Evolutionary conservation across 1,140 invertebrate species (phyloP).

Genomic region (Pseudomyrmex cubaensis): DNA sequence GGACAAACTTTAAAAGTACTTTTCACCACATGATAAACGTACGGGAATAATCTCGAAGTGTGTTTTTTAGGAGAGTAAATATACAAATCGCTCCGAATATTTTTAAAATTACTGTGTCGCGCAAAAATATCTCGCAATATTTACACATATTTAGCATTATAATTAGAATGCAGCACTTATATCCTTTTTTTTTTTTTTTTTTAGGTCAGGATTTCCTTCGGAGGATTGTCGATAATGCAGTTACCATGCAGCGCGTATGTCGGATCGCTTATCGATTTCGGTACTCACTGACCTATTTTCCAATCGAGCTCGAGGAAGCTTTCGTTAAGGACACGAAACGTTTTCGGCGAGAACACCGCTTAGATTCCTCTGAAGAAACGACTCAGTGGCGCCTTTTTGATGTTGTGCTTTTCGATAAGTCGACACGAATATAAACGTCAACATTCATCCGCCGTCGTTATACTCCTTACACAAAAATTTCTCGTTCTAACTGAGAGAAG

Average conservation of each 20-base stretch:
- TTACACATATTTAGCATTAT: not conserved
- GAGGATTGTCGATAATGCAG: constrained; percentile 59
- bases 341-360: constrained; percentile 24
- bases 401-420: not conserved
- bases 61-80: too few relatives aligned
- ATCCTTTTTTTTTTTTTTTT: not conserved
- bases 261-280: constrained; percentile 56
- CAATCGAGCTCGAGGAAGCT: constrained; percentile 47
- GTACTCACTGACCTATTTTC: constrained; percentile 55
- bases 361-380: not conserved
- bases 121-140: not conserved
- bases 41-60: not conserved
- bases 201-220: constrained; percentile 53
- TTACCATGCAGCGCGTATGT: constrained; percentile 41
- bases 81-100: too few relatives aligned
- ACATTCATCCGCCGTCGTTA: not conserved
- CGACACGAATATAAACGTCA: not conserved
- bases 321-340: constrained; percentile 21
- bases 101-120: not conserved
- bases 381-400: constrained; percentile 5
- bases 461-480: not conserved
- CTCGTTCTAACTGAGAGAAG: not conserved
- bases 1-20: constrained; percentile 10
- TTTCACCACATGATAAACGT: not conserved
- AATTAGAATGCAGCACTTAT: too few relatives aligned